Base-by-base conservation (phyloP, 2,888 invertebrate species). In the Cyrtodaria siliqua region DNA sequence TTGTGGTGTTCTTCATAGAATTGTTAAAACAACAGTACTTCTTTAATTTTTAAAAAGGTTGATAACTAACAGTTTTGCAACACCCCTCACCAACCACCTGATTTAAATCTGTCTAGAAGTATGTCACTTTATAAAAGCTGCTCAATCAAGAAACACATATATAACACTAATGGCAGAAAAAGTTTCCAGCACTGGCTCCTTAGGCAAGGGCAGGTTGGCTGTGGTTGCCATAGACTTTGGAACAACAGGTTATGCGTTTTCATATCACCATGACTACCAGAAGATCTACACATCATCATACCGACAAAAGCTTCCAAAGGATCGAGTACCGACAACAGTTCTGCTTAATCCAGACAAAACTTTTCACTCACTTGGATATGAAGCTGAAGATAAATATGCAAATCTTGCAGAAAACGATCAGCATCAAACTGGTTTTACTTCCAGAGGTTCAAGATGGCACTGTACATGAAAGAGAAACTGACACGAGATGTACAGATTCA, bases 361-460 rank as follows among this genome's bases (percentile, higher is more conserved):
- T 16, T 20, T 44, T 44, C 44, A 44, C 20, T 44, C 44, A 6
- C 3, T 44, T 44, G 44, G 44, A 4, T 18, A 9, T 16, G 44
- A 44, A 9, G 44, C 44, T 9, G 44, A 44, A 18, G 20, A 44
- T 6, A 20, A 44, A 18, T 44, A 44, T 44, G 3, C 16, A 6
- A 6, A 16, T 6, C 16, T 44, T 16, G 6, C 20, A 44, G 44
- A 44, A 44, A 20, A 44, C 6, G 44, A 44, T 9, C 4, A 44
- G 6, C n/a, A 44, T 44, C 3, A 44, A 44, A 59, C 3, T 77
- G 63, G 71, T 68, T 53, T 50, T 77, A 59, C 38, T 71, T 77
- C 42, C 59, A 71, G 44, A 27, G 52, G 9, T 77, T 77, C 18
- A 77, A 77, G 47, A 77, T 77, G 77, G 44, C 62, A n/a, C 60